phyloP scores from a whole-genome alignment of 2,113 vertebrate species.

The Scophthalmus maximus region DNA sequence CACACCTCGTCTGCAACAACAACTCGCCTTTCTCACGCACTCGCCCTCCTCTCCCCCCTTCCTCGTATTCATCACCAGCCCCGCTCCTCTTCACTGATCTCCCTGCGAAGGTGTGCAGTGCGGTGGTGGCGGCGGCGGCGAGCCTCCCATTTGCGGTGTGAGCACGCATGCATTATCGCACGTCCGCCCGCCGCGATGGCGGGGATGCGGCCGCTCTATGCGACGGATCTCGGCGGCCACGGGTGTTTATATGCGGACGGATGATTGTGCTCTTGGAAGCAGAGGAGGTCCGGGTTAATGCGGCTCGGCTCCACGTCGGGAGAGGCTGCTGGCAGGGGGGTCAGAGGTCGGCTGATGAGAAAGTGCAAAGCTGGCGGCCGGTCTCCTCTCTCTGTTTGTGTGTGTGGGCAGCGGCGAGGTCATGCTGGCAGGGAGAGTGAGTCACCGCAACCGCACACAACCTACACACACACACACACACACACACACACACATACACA shows the following conservation, averaged over 20 bases:
- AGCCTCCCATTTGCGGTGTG: constrained; percentile 47
- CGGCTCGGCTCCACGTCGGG: constrained; percentile 53
- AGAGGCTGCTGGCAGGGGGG: constrained; percentile 59
- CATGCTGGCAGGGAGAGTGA: constrained; percentile 66
- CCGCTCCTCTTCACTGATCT: constrained; percentile 46
- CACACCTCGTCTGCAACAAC: constrained; percentile 48
- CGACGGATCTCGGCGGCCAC: constrained; percentile 25
- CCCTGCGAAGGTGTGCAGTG: constrained; percentile 38
- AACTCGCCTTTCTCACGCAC: constrained; percentile 44
- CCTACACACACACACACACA: constrained; percentile 41
- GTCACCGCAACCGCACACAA: constrained; percentile 60
- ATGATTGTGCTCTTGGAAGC: constrained; percentile 48
- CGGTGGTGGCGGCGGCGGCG: constrained; percentile 18
- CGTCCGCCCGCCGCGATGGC: constrained; percentile 14
- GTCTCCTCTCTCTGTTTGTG: constrained; percentile 40
- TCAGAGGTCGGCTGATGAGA: constrained; percentile 69
- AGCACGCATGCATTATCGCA: constrained; percentile 65
- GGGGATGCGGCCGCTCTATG: constrained; percentile 11
- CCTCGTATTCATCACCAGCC: constrained; percentile 41
- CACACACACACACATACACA: constrained; percentile 24
- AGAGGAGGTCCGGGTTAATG: constrained; percentile 66
- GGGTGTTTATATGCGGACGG: constrained; percentile 45
- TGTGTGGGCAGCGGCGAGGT: constrained; percentile 72
- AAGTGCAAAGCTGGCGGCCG: constrained; percentile 51
- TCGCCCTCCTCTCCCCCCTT: not conserved